Conservation (phyloP, 1,140 invertebrate species). For the Calycopis cecrops region DNA sequence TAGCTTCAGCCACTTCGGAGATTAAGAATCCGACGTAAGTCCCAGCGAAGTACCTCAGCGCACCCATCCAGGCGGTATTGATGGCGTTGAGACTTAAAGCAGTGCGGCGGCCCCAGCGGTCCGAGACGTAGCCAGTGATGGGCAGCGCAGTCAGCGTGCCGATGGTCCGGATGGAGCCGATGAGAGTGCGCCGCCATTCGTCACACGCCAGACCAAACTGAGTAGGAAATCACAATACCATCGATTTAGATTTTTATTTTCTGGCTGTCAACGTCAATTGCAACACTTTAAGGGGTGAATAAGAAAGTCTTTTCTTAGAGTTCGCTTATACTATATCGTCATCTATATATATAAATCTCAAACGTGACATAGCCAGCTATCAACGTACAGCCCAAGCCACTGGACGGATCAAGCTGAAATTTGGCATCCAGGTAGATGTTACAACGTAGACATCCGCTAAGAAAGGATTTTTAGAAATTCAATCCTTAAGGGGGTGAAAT, state of each 20-base stretch:
- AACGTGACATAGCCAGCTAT: too few species aligned
- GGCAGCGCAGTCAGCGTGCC: slow-evolving; percentile 74
- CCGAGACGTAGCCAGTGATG: slow-evolving; percentile 80
- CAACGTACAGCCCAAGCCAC: too few species aligned
- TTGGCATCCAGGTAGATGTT: too few species aligned
- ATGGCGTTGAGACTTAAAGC: slow-evolving; percentile 77
- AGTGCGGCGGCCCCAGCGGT: slow-evolving; percentile 78
- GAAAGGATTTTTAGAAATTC: too few species aligned
- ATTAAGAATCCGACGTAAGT: slow-evolving; percentile 78
- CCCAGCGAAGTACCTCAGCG: slow-evolving; percentile 78
- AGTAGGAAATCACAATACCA: neutral
- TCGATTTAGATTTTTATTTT: neutral
- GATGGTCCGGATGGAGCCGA: slow-evolving; percentile 32
- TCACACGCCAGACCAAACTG: slow-evolving; percentile 35
- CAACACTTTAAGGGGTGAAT: neutral
- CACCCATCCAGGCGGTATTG: slow-evolving; percentile 76
- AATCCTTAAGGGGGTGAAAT: too few species aligned
- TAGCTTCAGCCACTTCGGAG: slow-evolving; percentile 80
- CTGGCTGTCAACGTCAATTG: neutral
- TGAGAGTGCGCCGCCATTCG: slow-evolving; percentile 31
- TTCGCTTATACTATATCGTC: too few species aligned
- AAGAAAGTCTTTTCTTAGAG: neutral
- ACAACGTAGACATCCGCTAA: too few species aligned
- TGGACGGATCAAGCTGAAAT: too few species aligned
- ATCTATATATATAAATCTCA: too few species aligned